Evolutionary conservation across 2,888 invertebrate species (phyloP), one percentile per base, ranked within the genome.

Genomic region (Calliopum simillimum): DNA sequence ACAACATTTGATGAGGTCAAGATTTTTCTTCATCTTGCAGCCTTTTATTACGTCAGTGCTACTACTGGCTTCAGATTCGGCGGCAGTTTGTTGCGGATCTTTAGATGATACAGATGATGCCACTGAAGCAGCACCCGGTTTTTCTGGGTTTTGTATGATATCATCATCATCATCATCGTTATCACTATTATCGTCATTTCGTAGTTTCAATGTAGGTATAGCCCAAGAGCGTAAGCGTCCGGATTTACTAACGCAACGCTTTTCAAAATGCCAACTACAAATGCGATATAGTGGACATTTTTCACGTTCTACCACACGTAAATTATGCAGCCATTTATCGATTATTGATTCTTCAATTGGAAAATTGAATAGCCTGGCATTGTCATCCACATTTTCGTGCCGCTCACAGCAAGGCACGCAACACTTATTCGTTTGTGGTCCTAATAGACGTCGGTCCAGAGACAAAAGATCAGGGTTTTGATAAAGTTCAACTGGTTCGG

Each of bases 1-100:
- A 33, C 77, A 81, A 21, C 82, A 83, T 73, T 79, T 82, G 0
- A 77, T 21, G 19, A 76, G 75, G 3, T 73, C 66, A 3, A 76
- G 23, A 0, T 77, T 76, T 41, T 73, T 76, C 65, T 81, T 81
- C 6, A 76, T 76, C 41, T 59, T 59, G 41, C 58, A 59, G 6
- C 58, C 58, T 16, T 33, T 14, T 72, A 44, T 68, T 56, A 70
- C 47, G 47, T 46, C 21, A n/a, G 63, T 58, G 47, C 61, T 25
- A 33, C 44, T 19, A 33, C 56, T 51, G 25, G 69, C 51, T 8
- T 63, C 68, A 0, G 62, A 8, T 11, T 56, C 51, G 6, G 71
- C 71, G 23, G 3, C 12, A 33, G 19, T 3, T 16, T 21, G 23
- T n/a, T 25, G 21, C 1, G 46, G 44, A 19, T 14, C 19, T 16